Conservation (phyloP, 1,140 invertebrate genomes). For the Papilio helenus region DNA sequence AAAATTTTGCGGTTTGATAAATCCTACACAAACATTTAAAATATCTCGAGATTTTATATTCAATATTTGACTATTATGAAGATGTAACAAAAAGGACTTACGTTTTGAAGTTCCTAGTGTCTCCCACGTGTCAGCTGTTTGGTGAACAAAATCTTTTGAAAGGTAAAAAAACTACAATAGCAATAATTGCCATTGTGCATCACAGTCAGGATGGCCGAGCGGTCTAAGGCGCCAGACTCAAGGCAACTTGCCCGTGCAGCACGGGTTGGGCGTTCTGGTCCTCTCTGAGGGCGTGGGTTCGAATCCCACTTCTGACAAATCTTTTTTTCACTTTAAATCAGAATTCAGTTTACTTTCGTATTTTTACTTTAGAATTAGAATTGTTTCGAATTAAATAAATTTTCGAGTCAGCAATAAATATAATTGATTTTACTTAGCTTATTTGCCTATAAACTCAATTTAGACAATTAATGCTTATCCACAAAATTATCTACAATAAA, state of each 20-base stretch:
- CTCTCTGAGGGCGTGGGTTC: conserved; percentile 94
- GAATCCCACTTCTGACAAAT: conserved; percentile 94
- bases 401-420: no score
- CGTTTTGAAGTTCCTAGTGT: no score
- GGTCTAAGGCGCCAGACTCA: conserved; percentile 40
- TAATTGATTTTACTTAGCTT: neutral
- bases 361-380: no score
- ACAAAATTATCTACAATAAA: neutral
- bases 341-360: no score
- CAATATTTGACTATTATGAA: no score
- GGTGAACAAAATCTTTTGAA: neutral
- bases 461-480: neutral
- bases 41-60: no score
- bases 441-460: neutral
- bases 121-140: no score
- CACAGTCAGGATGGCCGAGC: conserved; percentile 37
- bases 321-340: no score
- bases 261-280: conserved; percentile 86
- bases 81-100: no score
- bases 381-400: no score
- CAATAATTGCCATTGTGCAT: neutral
- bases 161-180: neutral
- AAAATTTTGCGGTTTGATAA: neutral
- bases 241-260: conserved; percentile 38
- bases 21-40: neutral